Base-by-base conservation (phyloP, 2,113 vertebrate species). In the Lanius ludovicianus region DNA sequence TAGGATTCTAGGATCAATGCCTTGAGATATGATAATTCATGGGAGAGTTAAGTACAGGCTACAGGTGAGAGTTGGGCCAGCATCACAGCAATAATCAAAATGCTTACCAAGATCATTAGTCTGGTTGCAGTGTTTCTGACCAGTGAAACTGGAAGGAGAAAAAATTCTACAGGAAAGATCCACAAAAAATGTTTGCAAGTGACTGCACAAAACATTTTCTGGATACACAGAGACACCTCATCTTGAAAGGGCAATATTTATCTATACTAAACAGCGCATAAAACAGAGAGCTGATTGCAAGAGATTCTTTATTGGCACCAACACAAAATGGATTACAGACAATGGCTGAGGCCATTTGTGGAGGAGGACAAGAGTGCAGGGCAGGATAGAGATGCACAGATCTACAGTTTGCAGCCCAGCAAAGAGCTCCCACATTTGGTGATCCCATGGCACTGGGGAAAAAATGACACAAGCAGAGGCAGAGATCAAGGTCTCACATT, bases 361-460 rank as follows among this genome's bases (percentile, higher is more conserved):
- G 20, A 11, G 15, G 7, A 6, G 31, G 13, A 73, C 21, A 57
- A 47, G 20, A 62, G 20, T 14, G 13, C 30, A 55, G 55, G 33
- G 49, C 7, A 46, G 50, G n/a, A 21, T 15, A 1, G 3, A 33
- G 78, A 56, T 50, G n/a, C 9, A 37, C 35, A 56, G 31, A 35
- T 55, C 28, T 59, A 44, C 41, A 44, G 47, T 37, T 37, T 2
- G 39, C 23, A n/a, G 53, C 49, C 13, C 0, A 3, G 31, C 13
- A 59, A 20, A 35, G 37, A 63, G 22, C 18, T 59, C 67, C 53
- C 31, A 4, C 6, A 0, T 22, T 37, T 1, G 0, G 7, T 20
- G 6, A 15, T 35, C 31, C 62, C 37, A 20, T 23, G 52, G 16
- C 16, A 28, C 2, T 33, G 15, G 15, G 11, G 5, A 3, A 35